Evolutionary conservation across 2,797 vertebrate species (phyloP), one percentile per base, ranked within the genome.

Genomic region (Cryptoblepharus egeriae): DNA sequence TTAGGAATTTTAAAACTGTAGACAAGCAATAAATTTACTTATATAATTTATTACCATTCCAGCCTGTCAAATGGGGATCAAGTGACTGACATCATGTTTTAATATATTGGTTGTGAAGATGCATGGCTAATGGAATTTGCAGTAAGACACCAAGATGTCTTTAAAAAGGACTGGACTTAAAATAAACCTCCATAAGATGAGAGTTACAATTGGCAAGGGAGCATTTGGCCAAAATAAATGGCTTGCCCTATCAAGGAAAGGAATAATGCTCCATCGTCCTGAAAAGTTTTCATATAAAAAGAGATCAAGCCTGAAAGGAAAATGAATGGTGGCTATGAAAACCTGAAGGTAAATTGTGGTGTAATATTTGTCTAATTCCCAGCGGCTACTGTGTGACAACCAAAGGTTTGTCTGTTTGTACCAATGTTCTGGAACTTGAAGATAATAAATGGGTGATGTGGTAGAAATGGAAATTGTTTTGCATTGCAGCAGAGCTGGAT

Each of bases 81-180:
- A 88, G 87, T 84, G 91, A 87, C 83, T 88, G 87, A 82, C 83
- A n/a, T 90, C 88, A 24, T 83, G 87, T 75, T 90, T 93, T 92
- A 93, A 88, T 84, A 85, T 58, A 60, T 3, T 0, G 72, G 64
- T 85, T 83, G 84, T 88, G 90, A 86, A 90, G 86, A 93, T 85
- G 73, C 77, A 87, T 83, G 2, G 0, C 78, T 89, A 92, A 91
- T 92, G 89, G 87, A 81, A 88, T 92, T 90, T 92, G 79, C 85
- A 91, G 92, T 75, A 75, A 88, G 88, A 87, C 20, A 92, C 88
- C 80, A 77, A 82, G n/a, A 35, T 85, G 87, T 88, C 83, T 80
- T 93, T 89, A 90, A 92, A 93, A 92, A 92, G 85, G 89, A 93
- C 88, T 91, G 86, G 85, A 74, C 76, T 49, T 76, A 82, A 89